Conservation (phyloP, 2,888 invertebrate genomes). For the Synergus itoensis region DNA sequence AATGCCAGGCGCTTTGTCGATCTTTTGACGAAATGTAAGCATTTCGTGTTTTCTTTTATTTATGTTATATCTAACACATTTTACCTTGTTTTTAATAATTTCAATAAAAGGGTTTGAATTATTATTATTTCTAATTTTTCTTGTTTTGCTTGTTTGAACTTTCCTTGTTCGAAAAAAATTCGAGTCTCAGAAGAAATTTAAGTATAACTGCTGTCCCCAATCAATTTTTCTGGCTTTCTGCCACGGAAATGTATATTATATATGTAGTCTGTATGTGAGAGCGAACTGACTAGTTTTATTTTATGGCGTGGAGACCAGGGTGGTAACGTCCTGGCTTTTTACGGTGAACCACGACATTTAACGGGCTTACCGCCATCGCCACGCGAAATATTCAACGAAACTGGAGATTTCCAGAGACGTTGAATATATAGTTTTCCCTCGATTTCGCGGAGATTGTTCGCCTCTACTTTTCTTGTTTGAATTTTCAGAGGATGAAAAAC, state of each 20-base stretch:
- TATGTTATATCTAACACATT: too few relatives aligned
- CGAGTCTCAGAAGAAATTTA: slow-evolving; percentile 51
- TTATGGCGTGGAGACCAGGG: slow-evolving; percentile 64
- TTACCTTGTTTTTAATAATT: too few relatives aligned
- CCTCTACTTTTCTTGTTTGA: background rate
- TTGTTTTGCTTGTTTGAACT: background rate
- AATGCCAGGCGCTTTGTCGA: background rate
- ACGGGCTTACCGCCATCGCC: slow-evolving; percentile 72
- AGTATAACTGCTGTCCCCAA: slow-evolving; percentile 22
- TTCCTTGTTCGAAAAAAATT: slow-evolving; percentile 52
- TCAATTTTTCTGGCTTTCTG: slow-evolving; percentile 25
- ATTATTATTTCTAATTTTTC: background rate
- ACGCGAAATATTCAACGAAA: slow-evolving; percentile 63
- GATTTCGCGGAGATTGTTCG: background rate
- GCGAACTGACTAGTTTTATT: slow-evolving; percentile 68
- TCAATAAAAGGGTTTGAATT: too few relatives aligned
- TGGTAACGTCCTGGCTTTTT: slow-evolving; percentile 72
- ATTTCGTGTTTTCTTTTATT: too few relatives aligned
- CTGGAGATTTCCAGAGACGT: slow-evolving; percentile 49
- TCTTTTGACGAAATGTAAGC: background rate
- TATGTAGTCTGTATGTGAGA: slow-evolving; percentile 23
- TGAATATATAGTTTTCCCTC: slow-evolving; percentile 13
- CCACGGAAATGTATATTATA: slow-evolving; percentile 1
- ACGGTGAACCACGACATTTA: slow-evolving; percentile 77
- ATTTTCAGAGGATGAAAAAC: background rate